Conservation (phyloP, 2,888 invertebrate genomes). For the Orthonevra nobilis region DNA sequence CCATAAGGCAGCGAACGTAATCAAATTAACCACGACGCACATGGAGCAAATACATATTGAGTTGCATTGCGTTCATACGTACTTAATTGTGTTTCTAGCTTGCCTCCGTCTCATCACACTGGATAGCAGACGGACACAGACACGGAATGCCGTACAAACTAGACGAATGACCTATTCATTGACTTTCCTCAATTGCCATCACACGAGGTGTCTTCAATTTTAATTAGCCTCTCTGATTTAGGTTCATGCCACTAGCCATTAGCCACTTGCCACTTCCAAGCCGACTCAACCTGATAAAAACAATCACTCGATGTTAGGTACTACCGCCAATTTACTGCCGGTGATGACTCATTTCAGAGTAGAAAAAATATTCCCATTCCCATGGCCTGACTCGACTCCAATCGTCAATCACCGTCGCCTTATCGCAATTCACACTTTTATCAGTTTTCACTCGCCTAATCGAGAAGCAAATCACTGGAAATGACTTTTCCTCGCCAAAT, state of each 20-base stretch:
- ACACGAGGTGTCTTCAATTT: constrained; percentile 10
- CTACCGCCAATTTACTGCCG: constrained; percentile 5
- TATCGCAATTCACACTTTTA: background rate
- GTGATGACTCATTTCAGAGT: constrained; percentile 31
- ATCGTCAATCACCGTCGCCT: background rate
- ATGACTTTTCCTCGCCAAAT: too few species aligned
- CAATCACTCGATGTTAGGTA: constrained; percentile 6
- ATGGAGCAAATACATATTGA: constrained; percentile 42
- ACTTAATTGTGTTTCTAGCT: constrained; percentile 18
- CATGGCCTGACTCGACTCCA: constrained; percentile 22
- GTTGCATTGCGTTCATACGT: too few species aligned
- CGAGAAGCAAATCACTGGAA: background rate
- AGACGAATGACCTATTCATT: constrained; percentile 51
- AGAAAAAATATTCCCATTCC: constrained; percentile 29
- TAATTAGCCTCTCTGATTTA: background rate
- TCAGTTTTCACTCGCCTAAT: constrained; percentile 3
- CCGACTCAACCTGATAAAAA: constrained; percentile 32
- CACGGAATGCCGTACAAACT: too few species aligned
- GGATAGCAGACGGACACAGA: too few species aligned
- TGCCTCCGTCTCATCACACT: background rate
- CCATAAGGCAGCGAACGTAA: constrained; percentile 20
- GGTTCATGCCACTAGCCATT: background rate
- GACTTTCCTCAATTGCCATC: constrained; percentile 51
- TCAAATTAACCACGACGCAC: constrained; percentile 56
- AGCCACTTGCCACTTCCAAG: background rate